Base-by-base conservation (phyloP, 2,888 invertebrate species). In the Corythucha ciliata region DNA sequence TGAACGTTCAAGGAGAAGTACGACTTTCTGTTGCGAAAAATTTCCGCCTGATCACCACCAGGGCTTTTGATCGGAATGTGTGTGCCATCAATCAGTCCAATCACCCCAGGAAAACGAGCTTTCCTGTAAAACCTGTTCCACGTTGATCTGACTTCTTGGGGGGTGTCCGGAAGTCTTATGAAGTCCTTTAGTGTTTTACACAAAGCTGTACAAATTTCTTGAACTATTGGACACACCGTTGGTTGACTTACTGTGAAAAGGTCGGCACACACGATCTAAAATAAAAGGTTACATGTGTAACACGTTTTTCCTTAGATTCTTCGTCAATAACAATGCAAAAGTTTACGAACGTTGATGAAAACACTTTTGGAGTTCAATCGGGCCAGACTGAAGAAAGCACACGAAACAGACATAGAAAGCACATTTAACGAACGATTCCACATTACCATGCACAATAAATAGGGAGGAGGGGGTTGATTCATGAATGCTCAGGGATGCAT, bases 1-100 rank as follows among this genome's bases (percentile, higher is more conserved):
- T 18, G 37, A 12, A 37, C 37, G 7, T 37, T 37, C 22, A 37
- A 22, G 14, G 37, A 37, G n/a, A 37, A 37, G n/a, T 37, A 37
- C 22, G 37, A 22, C 18, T 37, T 37, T 18, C 37, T 37, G 37
- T 37, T 37, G 3, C 20, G 16, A 16, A 12, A 37, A 18, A 37
- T 10, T 18, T 37, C 20, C 2, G 37, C 22, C n/a, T 37, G 37
- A 21, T 37, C 37, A 8, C 21, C 37, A 3, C 18, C 12, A 10
- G 37, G 37, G 21, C 24, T 37, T 18, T 21, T 22, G 3, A 37
- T 37, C 21, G 37, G 37, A 24, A 37, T 37, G 20, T 37, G 37
- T 12, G 37, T 37, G 2, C 37, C 37, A 37, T 37, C 37, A 18
- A 37, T 37, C 37, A 37, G 18, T 5, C 37, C 37, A 16, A 37